These are phyloP conservation scores for Meteorus cinctellus DNA, from an alignment of 2,888 invertebrate species.

Conservation along the genomic window DNA sequence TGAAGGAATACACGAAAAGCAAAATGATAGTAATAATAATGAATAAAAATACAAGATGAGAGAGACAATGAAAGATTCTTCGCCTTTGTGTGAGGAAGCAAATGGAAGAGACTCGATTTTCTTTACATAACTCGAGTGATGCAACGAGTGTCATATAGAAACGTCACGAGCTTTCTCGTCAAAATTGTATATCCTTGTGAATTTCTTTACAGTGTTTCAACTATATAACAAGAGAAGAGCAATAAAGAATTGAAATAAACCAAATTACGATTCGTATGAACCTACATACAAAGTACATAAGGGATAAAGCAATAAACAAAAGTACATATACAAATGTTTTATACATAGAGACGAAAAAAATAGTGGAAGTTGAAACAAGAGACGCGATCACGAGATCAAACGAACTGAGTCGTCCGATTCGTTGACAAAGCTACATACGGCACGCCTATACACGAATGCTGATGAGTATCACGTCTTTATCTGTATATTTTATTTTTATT, in stretches of 20 bases:
- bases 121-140: not conserved
- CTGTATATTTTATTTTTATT: conserved; percentile 13
- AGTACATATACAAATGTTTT: not conserved
- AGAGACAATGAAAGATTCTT: not conserved
- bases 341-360: not conserved
- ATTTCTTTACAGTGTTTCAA: not conserved
- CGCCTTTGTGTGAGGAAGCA: not conserved
- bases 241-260: conserved; percentile 8
- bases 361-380: conserved; percentile 3
- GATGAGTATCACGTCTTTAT: conserved; percentile 16
- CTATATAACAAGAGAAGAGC: not conserved
- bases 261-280: not conserved
- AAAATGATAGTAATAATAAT: not conserved
- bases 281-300: not conserved
- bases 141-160: not conserved
- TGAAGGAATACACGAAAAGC: not conserved
- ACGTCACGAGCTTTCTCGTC: not conserved
- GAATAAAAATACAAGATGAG: not conserved
- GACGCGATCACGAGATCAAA: conserved; percentile 36
- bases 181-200: not conserved
- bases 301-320: conserved; percentile 1
- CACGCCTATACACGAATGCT: conserved; percentile 25
- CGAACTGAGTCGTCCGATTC: conserved; percentile 38
- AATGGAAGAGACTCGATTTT: not conserved
- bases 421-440: conserved; percentile 32